Conservation (phyloP, 1,140 invertebrate genomes). For the Drosophila lacertosa region DNA sequence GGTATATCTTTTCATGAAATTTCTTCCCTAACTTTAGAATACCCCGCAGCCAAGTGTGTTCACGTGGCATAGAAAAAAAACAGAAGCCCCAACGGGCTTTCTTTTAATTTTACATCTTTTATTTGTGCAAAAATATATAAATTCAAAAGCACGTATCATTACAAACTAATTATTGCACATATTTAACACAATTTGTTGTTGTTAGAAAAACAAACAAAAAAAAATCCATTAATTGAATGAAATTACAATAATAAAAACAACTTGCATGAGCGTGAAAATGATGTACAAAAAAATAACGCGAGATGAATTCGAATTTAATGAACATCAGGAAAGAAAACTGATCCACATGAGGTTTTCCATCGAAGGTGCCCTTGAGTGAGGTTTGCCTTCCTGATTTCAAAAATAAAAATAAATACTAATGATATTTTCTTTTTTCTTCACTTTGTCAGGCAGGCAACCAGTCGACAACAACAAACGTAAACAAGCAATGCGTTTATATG, state of each 20-base stretch:
- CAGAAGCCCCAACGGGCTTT: not conserved
- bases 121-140: constrained; percentile 59
- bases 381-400: not conserved
- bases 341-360: not conserved
- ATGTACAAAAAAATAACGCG: constrained; percentile 11
- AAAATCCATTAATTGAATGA: constrained; percentile 23
- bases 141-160: constrained; percentile 52
- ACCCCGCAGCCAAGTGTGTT: not conserved
- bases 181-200: constrained; percentile 56
- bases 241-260: constrained; percentile 32
- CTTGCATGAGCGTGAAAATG: constrained; percentile 17
- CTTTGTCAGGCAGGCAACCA: constrained; percentile 1
- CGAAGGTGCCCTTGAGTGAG: not conserved
- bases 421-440: constrained; percentile 9
- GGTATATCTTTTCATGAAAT: too few species aligned
- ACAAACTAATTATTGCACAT: constrained; percentile 62
- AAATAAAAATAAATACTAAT: constrained; percentile 55
- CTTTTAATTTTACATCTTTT: constrained; percentile 46
- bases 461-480: constrained; percentile 20
- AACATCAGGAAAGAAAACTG: constrained; percentile 12
- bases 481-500: constrained; percentile 13
- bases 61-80: not conserved
- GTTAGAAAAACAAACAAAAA: constrained; percentile 22
- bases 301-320: constrained; percentile 28
- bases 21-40: not conserved